Evolutionary conservation across 1,140 invertebrate genomes (phyloP), one percentile per base, ranked within the genome.

Genomic region (Brachionus paranguensis): DNA sequence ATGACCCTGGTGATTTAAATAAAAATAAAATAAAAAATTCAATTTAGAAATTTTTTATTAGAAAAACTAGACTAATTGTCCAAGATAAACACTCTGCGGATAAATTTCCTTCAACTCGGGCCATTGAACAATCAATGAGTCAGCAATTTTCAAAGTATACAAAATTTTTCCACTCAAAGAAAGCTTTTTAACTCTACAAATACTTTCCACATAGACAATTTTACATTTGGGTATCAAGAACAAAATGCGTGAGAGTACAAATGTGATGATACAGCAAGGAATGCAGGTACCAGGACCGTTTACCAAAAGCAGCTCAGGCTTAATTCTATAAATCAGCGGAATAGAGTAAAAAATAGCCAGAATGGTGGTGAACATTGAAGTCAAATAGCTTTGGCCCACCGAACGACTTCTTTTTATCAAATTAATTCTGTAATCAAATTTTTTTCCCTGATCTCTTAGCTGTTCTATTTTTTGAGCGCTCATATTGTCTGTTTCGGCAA

Each of bases 211-310:
- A 89, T 95, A 99, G 41, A 98, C 91, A 83, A 97, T 94, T 88
- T 92, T 93, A 45, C 43, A 55, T n/a, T 41, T 41, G 17, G 37
- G 53, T 4, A 47, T 84, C 5, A 68, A 37, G 37, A 55, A 55
- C 6, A 85, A 68, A 45, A 84, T 45, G 14, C 47, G 65, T 5
- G 72, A 85, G 10, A 89, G 81, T 2, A 90, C 43, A 74, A 91
- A 93, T 17, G 92, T 92, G 70, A 93, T 91, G 11, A 94, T 84
- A 89, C 94, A 95, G 50, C 96, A 89, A 41, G 95, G 96, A 85
- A 99, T 91, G 89, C 96, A 97, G 5, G 95, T 97, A 29, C 96
- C 96, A 76, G 96, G 97, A 0, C 97, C 97, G 91, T 98, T 99
- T 87, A 94, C 95, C 1, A 97, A 88, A 83, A 96, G 90, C 83